Conservation (phyloP, 2,888 invertebrate genomes). For the Neria commutata region DNA sequence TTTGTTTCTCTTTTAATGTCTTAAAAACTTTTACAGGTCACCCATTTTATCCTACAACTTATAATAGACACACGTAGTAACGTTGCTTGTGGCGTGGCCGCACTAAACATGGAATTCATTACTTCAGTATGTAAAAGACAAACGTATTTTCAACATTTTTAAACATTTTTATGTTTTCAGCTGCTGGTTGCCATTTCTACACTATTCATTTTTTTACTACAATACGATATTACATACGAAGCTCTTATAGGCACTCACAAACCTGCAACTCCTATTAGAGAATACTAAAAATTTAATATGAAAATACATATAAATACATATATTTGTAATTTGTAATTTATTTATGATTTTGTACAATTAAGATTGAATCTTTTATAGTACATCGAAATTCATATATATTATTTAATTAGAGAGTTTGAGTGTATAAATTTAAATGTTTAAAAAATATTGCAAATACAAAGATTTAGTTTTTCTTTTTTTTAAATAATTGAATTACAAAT, state of each 20-base stretch:
- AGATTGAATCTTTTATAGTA: too few species aligned
- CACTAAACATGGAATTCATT: constrained; percentile 37
- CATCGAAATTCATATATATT: too few species aligned
- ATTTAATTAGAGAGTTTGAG: too few species aligned
- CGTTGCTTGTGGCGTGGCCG: constrained; percentile 34
- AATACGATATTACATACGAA: constrained; percentile 43
- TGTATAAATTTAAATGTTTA: too few species aligned
- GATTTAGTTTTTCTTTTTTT: too few species aligned
- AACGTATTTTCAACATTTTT: not conserved
- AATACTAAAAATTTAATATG: too few species aligned
- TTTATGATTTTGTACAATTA: too few species aligned
- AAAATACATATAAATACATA: too few species aligned
- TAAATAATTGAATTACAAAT: too few species aligned
- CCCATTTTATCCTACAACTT: constrained; percentile 40
- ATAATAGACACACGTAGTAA: constrained; percentile 37
- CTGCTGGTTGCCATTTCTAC: constrained; percentile 36
- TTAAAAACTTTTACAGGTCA: constrained; percentile 27
- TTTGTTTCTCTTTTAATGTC: not conserved
- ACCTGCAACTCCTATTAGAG: not conserved
- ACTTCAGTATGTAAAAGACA: constrained; percentile 32
- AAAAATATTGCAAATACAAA: too few species aligned
- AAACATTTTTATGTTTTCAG: constrained; percentile 22
- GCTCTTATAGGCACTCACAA: constrained; percentile 30
- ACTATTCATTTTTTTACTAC: constrained; percentile 42
- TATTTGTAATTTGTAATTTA: too few species aligned